Conservation (phyloP, 2,797 vertebrate species). For the Loris lydekkerianus region DNA sequence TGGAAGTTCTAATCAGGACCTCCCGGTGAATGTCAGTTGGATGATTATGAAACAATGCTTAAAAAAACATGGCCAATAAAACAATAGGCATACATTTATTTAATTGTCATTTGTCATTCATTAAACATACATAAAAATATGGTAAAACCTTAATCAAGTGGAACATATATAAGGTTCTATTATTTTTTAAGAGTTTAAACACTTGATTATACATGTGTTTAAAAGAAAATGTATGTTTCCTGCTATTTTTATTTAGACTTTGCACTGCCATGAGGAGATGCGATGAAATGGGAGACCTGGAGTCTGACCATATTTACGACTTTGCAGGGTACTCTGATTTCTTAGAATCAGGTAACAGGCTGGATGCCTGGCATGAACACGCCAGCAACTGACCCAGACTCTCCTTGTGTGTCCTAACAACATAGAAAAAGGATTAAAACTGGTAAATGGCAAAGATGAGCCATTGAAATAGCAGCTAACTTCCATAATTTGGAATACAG, state of each 20-base stretch:
- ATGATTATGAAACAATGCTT: neutral
- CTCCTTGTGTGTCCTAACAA: neutral
- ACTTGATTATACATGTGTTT: neutral
- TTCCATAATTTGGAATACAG: constrained; percentile 17
- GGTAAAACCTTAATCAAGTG: neutral
- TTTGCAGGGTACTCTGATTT: neutral
- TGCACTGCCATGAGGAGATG: neutral
- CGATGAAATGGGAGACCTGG: neutral
- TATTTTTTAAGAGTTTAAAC: constrained; percentile 8
- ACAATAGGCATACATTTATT: neutral
- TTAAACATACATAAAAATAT: neutral
- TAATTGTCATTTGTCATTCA: neutral
- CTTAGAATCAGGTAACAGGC: constrained; percentile 34
- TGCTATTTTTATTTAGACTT: neutral
- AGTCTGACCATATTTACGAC: neutral
- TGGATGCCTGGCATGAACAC: neutral
- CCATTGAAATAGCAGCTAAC: neutral
- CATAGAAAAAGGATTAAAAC: constrained; percentile 38
- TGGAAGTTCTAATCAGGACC: neutral
- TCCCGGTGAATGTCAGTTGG: neutral
- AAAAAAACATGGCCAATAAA: neutral
- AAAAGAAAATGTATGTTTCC: neutral
- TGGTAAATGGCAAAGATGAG: constrained; percentile 44
- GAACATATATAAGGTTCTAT: neutral
- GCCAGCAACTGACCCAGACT: neutral